Conservation (phyloP, 2,113 vertebrate species). For the Salminus brasiliensis region DNA sequence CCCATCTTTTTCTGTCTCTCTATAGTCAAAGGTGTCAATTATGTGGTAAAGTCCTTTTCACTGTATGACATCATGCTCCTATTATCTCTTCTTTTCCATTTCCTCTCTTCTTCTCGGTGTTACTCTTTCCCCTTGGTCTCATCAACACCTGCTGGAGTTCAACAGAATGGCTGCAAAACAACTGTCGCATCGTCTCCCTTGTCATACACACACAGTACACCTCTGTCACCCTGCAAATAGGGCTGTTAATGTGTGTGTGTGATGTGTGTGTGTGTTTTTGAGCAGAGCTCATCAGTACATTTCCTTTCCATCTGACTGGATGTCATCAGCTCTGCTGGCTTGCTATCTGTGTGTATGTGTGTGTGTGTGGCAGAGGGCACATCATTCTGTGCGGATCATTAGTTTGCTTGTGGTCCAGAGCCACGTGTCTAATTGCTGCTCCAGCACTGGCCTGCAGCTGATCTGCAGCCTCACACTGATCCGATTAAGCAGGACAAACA, state of each 20-base stretch:
- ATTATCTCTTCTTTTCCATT: background rate
- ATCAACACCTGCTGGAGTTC: background rate
- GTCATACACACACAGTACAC: background rate
- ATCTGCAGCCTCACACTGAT: conserved; percentile 1
- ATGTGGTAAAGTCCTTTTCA: background rate
- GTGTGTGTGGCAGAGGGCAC: background rate
- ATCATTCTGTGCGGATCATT: conserved; percentile 10
- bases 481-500: conserved; percentile 12
- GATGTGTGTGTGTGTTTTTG: background rate
- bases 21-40: background rate
- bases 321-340: background rate
- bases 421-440: conserved; percentile 5
- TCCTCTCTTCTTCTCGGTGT: background rate
- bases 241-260: background rate
- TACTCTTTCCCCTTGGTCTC: background rate
- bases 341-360: background rate
- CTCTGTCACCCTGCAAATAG: background rate
- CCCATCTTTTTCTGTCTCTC: background rate
- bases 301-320: background rate
- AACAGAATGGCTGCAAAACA: background rate
- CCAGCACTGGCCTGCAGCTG: conserved; percentile 1
- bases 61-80: background rate
- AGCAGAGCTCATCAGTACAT: background rate
- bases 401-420: conserved; percentile 17
- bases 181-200: background rate